Conservation (phyloP, 2,888 invertebrate species). For the Oegoconia quadripuncta region DNA sequence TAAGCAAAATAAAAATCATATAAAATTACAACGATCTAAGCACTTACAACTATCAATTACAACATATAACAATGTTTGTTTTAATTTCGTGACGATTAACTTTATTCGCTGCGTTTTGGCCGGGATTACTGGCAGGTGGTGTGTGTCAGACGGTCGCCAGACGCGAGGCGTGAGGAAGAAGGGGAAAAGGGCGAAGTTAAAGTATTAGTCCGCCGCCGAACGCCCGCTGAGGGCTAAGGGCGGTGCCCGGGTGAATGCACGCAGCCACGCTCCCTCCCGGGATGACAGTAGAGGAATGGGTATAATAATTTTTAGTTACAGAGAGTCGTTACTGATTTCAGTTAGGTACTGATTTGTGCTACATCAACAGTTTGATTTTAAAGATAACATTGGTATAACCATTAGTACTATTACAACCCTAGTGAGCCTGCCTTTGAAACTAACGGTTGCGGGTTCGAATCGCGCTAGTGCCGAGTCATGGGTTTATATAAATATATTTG, state of each 20-base stretch:
- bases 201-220: constrained; percentile 38
- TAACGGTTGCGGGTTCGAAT: no score
- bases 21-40: no score
- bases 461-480: no score
- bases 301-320: neutral
- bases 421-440: no score
- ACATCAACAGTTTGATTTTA: no score
- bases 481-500: no score
- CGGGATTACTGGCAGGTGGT: constrained; percentile 18
- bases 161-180: constrained; percentile 29
- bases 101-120: neutral
- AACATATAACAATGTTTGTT: neutral
- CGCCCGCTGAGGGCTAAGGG: constrained; percentile 20
- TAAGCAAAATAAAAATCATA: no score
- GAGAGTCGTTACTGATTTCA: no score
- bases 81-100: neutral
- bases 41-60: no score
- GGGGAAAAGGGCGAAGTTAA: constrained; percentile 49
- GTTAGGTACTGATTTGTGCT: no score
- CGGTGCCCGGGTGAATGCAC: constrained; percentile 22
- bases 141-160: constrained; percentile 33
- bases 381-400: no score
- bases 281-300: neutral
- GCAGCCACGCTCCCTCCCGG: constrained; percentile 13
- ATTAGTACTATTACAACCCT: no score